Conservation (phyloP, 2,113 vertebrate genomes). For the Peromyscus maniculatus region DNA sequence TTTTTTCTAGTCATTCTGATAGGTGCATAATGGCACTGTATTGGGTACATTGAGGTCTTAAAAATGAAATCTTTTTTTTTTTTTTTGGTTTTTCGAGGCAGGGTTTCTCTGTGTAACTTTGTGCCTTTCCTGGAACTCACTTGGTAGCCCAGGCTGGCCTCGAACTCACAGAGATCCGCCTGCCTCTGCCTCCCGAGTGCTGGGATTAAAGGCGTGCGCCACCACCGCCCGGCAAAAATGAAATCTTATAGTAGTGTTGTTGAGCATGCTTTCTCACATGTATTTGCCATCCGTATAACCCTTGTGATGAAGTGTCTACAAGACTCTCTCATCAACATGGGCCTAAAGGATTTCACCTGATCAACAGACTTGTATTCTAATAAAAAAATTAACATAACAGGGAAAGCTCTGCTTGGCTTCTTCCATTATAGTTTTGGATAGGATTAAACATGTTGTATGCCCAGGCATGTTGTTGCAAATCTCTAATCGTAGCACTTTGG, state of each 20-base stretch:
- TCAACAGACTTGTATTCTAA: background rate
- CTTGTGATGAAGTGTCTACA: background rate
- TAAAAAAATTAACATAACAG: background rate
- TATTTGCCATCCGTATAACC: background rate
- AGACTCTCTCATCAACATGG: background rate
- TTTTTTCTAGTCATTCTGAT: background rate
- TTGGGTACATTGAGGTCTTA: background rate
- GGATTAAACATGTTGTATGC: background rate
- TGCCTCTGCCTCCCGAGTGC: no score
- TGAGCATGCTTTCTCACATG: background rate
- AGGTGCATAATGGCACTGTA: background rate
- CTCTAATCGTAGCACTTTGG: background rate
- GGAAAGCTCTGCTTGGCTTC: background rate
- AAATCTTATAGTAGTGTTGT: background rate
- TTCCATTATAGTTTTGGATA: background rate
- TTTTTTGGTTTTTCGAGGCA: no score
- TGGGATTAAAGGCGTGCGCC: no score
- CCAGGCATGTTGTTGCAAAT: background rate
- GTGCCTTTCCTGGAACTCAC: no score
- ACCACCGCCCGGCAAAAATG: no score
- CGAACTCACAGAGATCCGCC: no score
- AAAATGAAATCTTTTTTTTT: background rate
- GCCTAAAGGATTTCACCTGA: background rate
- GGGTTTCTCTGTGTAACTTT: no score
- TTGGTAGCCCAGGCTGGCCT: no score